These are phyloP conservation scores for Ctenoplectra terminalis DNA, from an alignment of 1,140 invertebrate species.

Conservation along the genomic window DNA sequence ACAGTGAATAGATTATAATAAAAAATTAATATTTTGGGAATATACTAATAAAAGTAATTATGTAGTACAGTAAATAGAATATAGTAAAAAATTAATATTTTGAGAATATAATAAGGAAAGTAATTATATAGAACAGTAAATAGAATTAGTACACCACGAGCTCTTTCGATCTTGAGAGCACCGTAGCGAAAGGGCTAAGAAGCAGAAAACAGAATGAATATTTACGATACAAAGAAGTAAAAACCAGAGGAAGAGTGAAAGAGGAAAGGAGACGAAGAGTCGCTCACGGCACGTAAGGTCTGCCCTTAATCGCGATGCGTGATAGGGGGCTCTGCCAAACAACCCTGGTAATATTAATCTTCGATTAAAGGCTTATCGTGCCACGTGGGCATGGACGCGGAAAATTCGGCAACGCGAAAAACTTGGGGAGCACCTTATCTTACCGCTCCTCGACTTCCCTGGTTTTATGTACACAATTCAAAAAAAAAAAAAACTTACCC, in stretches of 20 bases:
- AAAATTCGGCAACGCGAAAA: constrained; percentile 72
- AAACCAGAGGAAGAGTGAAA: background rate
- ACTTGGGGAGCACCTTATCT: constrained; percentile 60
- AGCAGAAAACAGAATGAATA: too few relatives aligned
- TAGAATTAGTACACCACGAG: too few relatives aligned
- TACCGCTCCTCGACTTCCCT: constrained; percentile 2
- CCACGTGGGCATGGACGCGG: constrained; percentile 50
- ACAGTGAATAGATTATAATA: too few relatives aligned
- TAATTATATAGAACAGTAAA: too few relatives aligned
- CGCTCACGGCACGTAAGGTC: constrained; percentile 58
- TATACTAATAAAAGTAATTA: too few relatives aligned
- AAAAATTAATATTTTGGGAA: too few relatives aligned
- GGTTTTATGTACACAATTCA: background rate
- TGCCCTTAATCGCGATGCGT: constrained; percentile 69
- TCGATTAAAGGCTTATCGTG: constrained; percentile 73
- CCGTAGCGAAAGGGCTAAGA: too few relatives aligned
- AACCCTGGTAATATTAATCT: constrained; percentile 72
- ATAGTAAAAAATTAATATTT: too few relatives aligned
- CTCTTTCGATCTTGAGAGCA: too few relatives aligned
- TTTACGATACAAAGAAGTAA: background rate
- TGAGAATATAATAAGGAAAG: too few relatives aligned
- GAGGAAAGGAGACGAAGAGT: constrained; percentile 30
- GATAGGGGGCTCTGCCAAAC: constrained; percentile 57
- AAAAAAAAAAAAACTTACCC: background rate
- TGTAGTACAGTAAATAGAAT: too few relatives aligned